phyloP scores from a whole-genome alignment of 37 sponge, comb jelly and placozoan species.

The Agelas oroides region DNA sequence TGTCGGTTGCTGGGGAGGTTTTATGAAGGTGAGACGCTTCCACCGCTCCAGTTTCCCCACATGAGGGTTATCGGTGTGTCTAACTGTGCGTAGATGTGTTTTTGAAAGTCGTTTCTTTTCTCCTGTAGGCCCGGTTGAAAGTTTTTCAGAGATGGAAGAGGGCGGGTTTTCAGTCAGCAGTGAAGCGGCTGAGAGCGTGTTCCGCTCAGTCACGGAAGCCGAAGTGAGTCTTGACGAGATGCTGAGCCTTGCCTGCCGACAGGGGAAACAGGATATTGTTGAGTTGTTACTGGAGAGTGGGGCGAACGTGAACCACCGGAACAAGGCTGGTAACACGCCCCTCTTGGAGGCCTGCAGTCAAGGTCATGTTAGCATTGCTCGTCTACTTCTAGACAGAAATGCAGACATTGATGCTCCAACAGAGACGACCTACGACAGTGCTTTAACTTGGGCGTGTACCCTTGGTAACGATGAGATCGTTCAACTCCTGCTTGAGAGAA shows the following conservation, averaged over 20 bases:
- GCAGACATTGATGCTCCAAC: conserved; percentile 96
- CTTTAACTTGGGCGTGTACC: conserved; percentile 99
- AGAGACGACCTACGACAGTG: conserved; percentile 95
- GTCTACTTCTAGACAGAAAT: conserved; percentile 87
- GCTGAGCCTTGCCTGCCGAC: conserved; percentile 97
- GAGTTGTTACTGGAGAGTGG: conserved; percentile 97
- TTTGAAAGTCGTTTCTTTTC: not conserved
- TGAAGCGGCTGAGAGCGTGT: conserved; percentile 57
- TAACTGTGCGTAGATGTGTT: too few species aligned
- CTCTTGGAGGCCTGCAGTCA: conserved; percentile 98
- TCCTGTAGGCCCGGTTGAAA: not conserved
- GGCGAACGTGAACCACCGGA: conserved; percentile 93
- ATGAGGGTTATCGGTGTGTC: too few species aligned
- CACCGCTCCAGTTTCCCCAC: too few species aligned
- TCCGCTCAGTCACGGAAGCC: conserved; percentile 72
- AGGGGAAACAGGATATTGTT: conserved; percentile 99
- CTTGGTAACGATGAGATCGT: conserved; percentile 96
- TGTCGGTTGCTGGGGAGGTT: too few species aligned
- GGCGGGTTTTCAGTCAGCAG: conserved; percentile 18
- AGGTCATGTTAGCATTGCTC: conserved; percentile 93
- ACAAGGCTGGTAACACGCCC: conserved; percentile 98
- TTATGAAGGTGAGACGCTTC: too few species aligned
- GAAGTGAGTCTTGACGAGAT: conserved; percentile 98
- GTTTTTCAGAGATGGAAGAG: conserved; percentile 37
- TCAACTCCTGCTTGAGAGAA: conserved; percentile 80